Percentiles rank a stretch among this genome's conserved stretches.
Evolutionary conservation across 2,797 vertebrate genomes (phyloP).

Genomic region (Diplodus sargus): DNA sequence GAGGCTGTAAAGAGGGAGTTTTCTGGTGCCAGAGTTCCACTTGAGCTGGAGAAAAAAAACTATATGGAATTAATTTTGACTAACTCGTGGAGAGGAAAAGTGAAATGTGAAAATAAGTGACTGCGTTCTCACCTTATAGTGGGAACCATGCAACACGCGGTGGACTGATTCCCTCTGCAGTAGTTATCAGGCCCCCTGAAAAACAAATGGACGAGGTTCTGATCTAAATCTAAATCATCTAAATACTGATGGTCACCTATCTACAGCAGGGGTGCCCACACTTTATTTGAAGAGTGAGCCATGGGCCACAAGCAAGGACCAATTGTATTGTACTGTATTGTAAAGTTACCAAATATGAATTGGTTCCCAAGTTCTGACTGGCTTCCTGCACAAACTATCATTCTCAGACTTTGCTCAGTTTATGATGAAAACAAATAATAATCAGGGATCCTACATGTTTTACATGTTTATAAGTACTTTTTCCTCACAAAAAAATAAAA

Average conservation of each 20-base stretch:
- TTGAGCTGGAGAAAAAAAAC: conserved; percentile 72
- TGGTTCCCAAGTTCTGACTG: no score
- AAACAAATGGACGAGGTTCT: conserved; percentile 15
- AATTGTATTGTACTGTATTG: no score
- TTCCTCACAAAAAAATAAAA: no score
- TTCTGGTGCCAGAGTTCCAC: conserved; percentile 81
- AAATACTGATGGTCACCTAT: not conserved
- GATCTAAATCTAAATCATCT: not conserved
- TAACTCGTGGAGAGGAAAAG: not conserved
- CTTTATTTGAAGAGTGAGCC: no score
- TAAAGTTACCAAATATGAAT: no score
- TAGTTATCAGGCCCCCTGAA: conserved; percentile 72
- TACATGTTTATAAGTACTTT: no score
- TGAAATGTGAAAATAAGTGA: not conserved
- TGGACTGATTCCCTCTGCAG: conserved; percentile 73
- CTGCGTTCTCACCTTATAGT: conserved; percentile 82
- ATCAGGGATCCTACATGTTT: no score
- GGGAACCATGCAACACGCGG: conserved; percentile 79
- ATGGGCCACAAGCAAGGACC: no score
- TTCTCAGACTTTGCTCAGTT: no score
- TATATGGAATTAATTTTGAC: not conserved
- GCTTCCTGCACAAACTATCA: no score
- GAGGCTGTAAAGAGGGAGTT: conserved; percentile 85
- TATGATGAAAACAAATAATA: no score
- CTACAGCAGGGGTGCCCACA: no score